Conservation (phyloP, 2,113 vertebrate genomes). For the Peromyscus maniculatus region DNA sequence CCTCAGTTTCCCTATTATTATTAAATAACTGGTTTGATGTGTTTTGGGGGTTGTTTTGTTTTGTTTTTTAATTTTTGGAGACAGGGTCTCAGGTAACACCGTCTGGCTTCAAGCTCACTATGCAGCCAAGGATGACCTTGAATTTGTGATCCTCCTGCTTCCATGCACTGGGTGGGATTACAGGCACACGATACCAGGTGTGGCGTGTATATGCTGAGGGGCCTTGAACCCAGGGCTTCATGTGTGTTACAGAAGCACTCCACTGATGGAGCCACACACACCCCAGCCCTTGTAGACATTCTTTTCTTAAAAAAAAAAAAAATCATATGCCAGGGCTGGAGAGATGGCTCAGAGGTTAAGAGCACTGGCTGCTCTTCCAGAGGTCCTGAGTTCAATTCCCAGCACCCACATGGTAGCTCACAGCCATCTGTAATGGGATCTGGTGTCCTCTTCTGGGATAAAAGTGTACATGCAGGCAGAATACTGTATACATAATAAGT, state of each 20-base stretch:
- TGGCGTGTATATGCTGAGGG: background rate
- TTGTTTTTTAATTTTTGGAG: background rate
- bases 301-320: background rate
- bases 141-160: background rate
- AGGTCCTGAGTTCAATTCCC: background rate
- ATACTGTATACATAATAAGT: no score
- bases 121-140: background rate
- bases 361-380: background rate
- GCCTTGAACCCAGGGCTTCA: background rate
- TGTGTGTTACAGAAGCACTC: background rate
- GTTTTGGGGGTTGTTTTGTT: background rate
- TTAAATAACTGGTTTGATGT: background rate
- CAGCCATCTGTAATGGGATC: background rate
- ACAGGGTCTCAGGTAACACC: background rate
- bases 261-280: background rate
- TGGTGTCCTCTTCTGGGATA: background rate
- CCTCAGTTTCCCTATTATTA: slow-evolving; percentile 4
- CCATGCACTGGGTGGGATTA: background rate
- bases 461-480: no score
- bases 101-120: background rate
- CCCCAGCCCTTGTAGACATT: background rate
- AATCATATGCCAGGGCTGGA: background rate
- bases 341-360: background rate
- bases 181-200: no score
- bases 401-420: background rate